Evolutionary conservation across 2,888 invertebrate genomes (phyloP), one percentile per base, ranked within the genome.

Genomic region (Physocephala rufipes): DNA sequence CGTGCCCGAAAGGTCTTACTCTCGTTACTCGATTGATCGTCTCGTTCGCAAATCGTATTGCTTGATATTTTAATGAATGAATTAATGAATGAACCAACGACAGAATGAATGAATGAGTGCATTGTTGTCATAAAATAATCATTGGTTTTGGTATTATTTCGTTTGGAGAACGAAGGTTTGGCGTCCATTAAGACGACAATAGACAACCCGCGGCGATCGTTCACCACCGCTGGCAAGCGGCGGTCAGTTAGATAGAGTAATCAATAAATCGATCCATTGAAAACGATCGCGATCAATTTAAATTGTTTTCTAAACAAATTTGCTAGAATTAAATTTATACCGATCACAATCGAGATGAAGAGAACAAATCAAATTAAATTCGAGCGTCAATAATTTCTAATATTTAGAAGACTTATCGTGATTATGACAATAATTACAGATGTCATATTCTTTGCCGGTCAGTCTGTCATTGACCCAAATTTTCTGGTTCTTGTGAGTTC

Each of bases 131-230:
- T 36, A 36, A 36, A 36, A 9, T 36, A 36, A 7, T 9, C 36
- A 36, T 36, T 9, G 36, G 9, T 7, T 36, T 9, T 7, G 36
- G 30, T 43, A 53, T 43, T 19, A 43, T 26, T 58, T 47, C n/a
- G n/a, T n/a, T n/a, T n/a, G n/a, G n/a, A 30, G 28, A 45, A 47
- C 26, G 45, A 47, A n/a, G n/a, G n/a, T n/a, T 55, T 43, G 28
- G 7, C 26, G 15, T 55, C 36, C 36, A 36, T 4, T 9, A 43
- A 55, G 58, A 26, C 45, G 58, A n/a, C n/a, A n/a, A n/a, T 66
- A 55, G 55, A 21, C 43, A 45, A 47, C 67, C 67, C 67, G 58
- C 67, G 28, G 58, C 58, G 67, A n/a, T 58, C 47, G 45, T 67
- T 36, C 58, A 59, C 24, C 16, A 24, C 45, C 67, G 58, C 16